Conservation (phyloP, 2,797 vertebrate genomes). For the Molossus molossus region DNA sequence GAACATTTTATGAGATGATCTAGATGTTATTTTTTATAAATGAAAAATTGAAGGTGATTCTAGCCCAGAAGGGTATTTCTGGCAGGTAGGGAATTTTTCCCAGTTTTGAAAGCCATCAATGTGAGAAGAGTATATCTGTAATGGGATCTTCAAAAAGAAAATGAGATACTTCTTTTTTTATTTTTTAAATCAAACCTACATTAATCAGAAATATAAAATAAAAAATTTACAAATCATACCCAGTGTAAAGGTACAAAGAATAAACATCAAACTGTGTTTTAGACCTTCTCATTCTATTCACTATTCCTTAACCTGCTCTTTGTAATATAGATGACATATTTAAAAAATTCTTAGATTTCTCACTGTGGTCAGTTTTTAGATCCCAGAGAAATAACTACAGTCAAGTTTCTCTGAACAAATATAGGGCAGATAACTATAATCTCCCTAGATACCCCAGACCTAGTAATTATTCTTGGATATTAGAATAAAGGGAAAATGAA, state of each 20-base stretch:
- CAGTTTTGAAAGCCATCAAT: conserved; percentile 44
- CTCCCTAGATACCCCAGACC: background rate
- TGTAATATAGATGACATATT: background rate
- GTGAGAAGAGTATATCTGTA: conserved; percentile 21
- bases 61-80: conserved; percentile 65
- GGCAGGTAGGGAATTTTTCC: conserved; percentile 50
- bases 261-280: conserved; percentile 58
- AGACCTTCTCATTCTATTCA: background rate
- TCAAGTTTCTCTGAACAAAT: background rate
- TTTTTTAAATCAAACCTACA: background rate
- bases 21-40: background rate
- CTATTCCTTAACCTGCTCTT: background rate
- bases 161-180: background rate
- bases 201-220: conserved; percentile 34
- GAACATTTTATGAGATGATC: conserved; percentile 53
- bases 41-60: conserved; percentile 68
- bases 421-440: background rate
- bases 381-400: background rate
- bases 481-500: conserved; percentile 19
- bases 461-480: background rate
- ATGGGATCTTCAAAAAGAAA: conserved; percentile 14
- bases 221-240: background rate
- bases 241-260: background rate
- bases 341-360: conserved; percentile 30
- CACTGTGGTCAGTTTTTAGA: background rate